These are phyloP conservation scores for Callaeas wilsoni DNA, from an alignment of 2,113 vertebrate species.

Conservation along the genomic window DNA sequence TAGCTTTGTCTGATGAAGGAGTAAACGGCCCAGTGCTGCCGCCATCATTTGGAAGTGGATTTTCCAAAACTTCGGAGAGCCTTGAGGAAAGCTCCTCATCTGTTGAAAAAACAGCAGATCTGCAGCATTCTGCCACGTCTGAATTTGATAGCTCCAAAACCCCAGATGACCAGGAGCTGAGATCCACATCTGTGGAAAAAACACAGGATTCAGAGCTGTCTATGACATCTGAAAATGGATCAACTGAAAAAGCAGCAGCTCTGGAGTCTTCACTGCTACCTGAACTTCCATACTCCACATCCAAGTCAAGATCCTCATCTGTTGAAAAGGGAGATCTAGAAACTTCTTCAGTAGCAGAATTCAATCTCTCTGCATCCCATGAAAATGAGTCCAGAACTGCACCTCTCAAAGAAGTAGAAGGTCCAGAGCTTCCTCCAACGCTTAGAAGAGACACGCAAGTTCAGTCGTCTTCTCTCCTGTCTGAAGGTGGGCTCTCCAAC, in stretches of 20 bases:
- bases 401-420: constrained; percentile 4
- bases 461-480: constrained; percentile 18
- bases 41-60: not conserved
- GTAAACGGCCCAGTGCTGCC: constrained; percentile 36
- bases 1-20: constrained; percentile 66
- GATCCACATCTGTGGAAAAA: constrained; percentile 55
- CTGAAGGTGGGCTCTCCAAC: constrained; percentile 42
- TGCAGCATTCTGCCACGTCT: constrained; percentile 54
- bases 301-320: not conserved
- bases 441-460: not conserved
- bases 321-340: constrained; percentile 5
- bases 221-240: constrained; percentile 27
- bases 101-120: not conserved
- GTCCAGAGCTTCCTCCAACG: not conserved
- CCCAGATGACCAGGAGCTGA: constrained; percentile 61
- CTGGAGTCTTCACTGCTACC: not conserved
- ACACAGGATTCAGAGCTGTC: not conserved
- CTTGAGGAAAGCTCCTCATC: constrained; percentile 73
- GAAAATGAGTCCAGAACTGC: not conserved
- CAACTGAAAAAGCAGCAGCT: not conserved
- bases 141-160: constrained; percentile 61
- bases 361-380: constrained; percentile 21
- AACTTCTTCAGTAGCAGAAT: constrained; percentile 37
- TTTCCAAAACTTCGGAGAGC: not conserved
- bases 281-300: not conserved